Evolutionary conservation across 2,113 vertebrate species (phyloP).

Genomic region (Microcebus griseorufus): DNA sequence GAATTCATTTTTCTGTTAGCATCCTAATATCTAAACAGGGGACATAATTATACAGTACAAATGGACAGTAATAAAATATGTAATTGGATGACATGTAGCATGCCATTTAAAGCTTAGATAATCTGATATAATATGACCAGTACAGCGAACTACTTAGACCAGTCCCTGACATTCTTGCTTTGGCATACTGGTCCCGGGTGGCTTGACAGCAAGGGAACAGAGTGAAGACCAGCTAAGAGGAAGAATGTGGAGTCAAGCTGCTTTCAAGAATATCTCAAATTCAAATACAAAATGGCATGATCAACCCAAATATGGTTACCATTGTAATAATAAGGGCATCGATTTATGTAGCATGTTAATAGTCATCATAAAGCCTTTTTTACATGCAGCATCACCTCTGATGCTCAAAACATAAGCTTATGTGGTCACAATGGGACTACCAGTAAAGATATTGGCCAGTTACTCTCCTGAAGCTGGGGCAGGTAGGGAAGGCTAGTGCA

Average conservation of each 20-base stretch:
- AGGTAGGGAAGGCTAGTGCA: not conserved
- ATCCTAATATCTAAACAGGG: slow-evolving; percentile 5
- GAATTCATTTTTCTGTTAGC: slow-evolving; percentile 19
- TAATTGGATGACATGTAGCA: not conserved
- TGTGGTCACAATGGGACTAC: not conserved
- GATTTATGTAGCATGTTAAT: not conserved
- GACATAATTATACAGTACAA: not conserved
- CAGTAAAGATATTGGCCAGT: not conserved
- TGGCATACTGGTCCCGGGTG: not conserved
- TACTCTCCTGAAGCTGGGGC: not conserved
- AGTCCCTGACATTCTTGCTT: not conserved
- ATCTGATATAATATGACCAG: not conserved
- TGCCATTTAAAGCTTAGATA: not conserved
- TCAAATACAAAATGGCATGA: not conserved
- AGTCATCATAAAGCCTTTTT: not conserved
- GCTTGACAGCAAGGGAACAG: not conserved
- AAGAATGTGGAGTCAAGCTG: not conserved
- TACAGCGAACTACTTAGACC: not conserved
- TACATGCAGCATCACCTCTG: not conserved
- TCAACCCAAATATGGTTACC: not conserved
- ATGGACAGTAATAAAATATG: slow-evolving; percentile 20
- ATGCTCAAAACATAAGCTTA: not conserved
- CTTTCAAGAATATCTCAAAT: slow-evolving; percentile 25
- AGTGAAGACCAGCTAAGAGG: not conserved
- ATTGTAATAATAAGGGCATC: not conserved